phyloP scores from a whole-genome alignment of 1,140 invertebrate genomes.

The Liolophura sinensis region DNA sequence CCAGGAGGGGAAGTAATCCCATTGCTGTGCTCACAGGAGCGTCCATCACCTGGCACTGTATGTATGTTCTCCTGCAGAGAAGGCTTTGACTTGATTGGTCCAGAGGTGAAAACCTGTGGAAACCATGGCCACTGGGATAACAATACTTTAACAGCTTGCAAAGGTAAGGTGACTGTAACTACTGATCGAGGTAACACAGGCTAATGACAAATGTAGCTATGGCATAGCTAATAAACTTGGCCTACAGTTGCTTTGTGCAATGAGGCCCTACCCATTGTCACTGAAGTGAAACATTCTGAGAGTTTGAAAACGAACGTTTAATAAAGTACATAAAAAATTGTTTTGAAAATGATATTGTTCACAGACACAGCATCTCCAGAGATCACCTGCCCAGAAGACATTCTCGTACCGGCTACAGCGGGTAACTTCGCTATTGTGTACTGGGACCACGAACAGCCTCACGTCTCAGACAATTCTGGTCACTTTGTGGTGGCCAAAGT shows the following conservation, averaged over 20 bases:
- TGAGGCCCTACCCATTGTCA: no score
- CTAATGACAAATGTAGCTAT: no score
- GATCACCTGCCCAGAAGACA: constrained; percentile 17
- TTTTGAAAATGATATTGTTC: constrained; percentile 12
- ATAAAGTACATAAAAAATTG: no score
- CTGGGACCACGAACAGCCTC: constrained; percentile 10
- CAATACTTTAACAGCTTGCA: background rate
- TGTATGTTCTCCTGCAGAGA: constrained; percentile 7
- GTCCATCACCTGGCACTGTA: constrained; percentile 3
- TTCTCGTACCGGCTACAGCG: constrained; percentile 9
- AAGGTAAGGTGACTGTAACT: constrained; percentile 3
- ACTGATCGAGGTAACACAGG: no score
- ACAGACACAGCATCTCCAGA: constrained; percentile 23
- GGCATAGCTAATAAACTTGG: no score
- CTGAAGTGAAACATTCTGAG: no score
- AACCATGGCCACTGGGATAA: constrained; percentile 9
- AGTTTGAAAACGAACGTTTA: no score
- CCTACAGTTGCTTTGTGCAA: no score
- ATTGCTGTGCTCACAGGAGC: background rate
- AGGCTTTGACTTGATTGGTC: constrained; percentile 7
- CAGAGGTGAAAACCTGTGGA: constrained; percentile 5
- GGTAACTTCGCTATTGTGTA: constrained; percentile 20
- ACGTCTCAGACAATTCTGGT: constrained; percentile 23
- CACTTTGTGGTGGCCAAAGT: constrained; percentile 7
- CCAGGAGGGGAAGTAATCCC: constrained; percentile 7